Evolutionary conservation across 2,113 vertebrate genomes (phyloP), one percentile per base, ranked within the genome.

Genomic region (Lontra canadensis): DNA sequence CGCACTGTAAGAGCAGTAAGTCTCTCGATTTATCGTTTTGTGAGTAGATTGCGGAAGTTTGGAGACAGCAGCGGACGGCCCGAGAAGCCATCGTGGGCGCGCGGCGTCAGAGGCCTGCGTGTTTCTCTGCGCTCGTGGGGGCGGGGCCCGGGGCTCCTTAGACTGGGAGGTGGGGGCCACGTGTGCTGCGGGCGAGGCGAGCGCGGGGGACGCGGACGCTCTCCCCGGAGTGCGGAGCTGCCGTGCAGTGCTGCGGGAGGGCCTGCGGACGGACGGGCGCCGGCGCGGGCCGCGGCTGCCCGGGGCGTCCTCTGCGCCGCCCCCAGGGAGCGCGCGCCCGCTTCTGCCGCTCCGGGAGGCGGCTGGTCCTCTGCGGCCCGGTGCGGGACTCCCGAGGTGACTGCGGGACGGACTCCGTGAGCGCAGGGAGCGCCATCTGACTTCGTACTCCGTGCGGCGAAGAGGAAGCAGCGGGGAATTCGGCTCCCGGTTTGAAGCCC

Each of bases 41-140:
- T 91, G 95, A 97, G 95, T 96, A 96, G 96, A 92, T 98, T 96
- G 79, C 96, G 98, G 97, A 96, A 3, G 88, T 65, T 87, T 97
- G 98, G 90, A 97, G 98, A 98, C 96, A 94, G 90, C 82, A 36
- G 61, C 31, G 29, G 2, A 31, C 11, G 0, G 15, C 42, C 49
- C 18, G 52, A 63, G 25, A 17, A 91, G 83, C 96, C 94, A 10
- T 42, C 1, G 2, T 21, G 18, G 18, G n/a, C 13, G 9, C 13
- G 21, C n/a, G 63, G 61, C 14, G 0, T 0, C 18, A 7, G 34
- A 36, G 20, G 34, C 78, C 96, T 83, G 47, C 96, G 87, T 65
- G 90, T 96, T 31, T 69, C 80, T 97, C 84, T 82, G 96, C 91
- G 57, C 57, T 65, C 78, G 98, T 47, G 97, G 92, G 65, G 18